Base-by-base conservation (phyloP, 2,113 vertebrate species). In the Indicator maculatus region DNA sequence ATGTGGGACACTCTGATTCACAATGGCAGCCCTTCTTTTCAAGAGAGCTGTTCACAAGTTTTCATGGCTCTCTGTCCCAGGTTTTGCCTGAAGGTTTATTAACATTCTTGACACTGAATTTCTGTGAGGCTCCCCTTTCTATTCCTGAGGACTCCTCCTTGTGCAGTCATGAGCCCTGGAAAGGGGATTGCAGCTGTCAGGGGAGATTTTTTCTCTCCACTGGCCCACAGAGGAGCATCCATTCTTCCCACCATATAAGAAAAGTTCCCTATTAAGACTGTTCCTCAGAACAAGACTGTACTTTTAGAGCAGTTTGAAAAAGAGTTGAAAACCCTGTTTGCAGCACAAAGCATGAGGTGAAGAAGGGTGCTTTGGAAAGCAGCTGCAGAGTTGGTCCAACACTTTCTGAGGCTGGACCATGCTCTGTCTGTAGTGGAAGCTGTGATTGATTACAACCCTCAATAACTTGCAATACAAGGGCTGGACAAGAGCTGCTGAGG, bases 341-440 rank as follows among this genome's bases (percentile, higher is more conserved):
- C 56, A 78, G 61, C 58, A 75, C 39, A 86, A 93, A 94, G 69
- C 7, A 0, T 36, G 71, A 92, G 47, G 47, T 71, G 85, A 83
- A 96, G 92, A 95, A 83, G 76, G 92, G 89, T 95, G 87, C 47
- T 83, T 95, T 87, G 89, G 89, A 96, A 93, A 79, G 61, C 53
- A 78, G 89, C 61, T 52, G 69, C 41, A 65, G 89, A 89, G 78
- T 12, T 86, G 75, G 69, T 81, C 89, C 89, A 95, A 66, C 56
- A 83, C 85, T 89, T 76, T 76, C 65, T 60, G 52, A 92, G 72
- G 31, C 72, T 83, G 76, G 50, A 65, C 77, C 63, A 31, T 41
- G 45, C 19, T 91, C 56, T 83, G 75, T 53, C 75, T 93, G 75
- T 56, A 77, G 60, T 71, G 72, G 65, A 87, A 93, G n/a, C 41